phyloP scores from a whole-genome alignment of 2,113 vertebrate species.

The Brienomyrus brachyistius region DNA sequence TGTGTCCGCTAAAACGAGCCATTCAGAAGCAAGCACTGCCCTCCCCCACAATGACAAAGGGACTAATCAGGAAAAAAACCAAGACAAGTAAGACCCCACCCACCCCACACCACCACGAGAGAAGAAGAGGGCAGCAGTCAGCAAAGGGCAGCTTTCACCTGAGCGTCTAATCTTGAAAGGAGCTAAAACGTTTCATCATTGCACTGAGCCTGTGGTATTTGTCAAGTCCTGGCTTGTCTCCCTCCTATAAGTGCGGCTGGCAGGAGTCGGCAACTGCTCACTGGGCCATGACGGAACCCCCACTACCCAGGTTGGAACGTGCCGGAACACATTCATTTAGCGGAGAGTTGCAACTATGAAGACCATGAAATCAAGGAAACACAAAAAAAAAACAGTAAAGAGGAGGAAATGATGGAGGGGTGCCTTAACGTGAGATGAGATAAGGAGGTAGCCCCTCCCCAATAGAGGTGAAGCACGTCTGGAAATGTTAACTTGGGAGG shows the following conservation, averaged over 20 bases:
- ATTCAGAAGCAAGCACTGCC: not conserved
- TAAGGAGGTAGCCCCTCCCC: not conserved
- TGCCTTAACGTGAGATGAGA: not conserved
- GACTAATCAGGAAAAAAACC: not conserved
- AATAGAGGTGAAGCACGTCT: not conserved
- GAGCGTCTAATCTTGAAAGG: not conserved
- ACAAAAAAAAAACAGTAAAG: not conserved
- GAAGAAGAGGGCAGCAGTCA: not conserved
- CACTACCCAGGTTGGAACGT: not conserved
- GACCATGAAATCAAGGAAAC: not conserved
- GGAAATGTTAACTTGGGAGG: not conserved
- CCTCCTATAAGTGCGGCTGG: not conserved
- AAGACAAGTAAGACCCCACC: not conserved
- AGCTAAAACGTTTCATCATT: not conserved
- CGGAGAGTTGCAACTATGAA: not conserved
- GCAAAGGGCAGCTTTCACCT: not conserved
- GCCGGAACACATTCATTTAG: not conserved
- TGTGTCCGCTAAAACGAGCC: not conserved
- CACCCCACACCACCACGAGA: not conserved
- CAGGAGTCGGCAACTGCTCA: not conserved
- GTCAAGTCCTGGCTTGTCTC: not conserved
- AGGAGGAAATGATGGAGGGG: not conserved
- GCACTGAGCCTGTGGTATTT: not conserved
- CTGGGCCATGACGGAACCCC: not conserved
- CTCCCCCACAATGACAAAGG: not conserved